These are phyloP conservation scores for Trichonephila inaurata DNA, from an alignment of 1,140 invertebrate species.

Conservation along the genomic window DNA sequence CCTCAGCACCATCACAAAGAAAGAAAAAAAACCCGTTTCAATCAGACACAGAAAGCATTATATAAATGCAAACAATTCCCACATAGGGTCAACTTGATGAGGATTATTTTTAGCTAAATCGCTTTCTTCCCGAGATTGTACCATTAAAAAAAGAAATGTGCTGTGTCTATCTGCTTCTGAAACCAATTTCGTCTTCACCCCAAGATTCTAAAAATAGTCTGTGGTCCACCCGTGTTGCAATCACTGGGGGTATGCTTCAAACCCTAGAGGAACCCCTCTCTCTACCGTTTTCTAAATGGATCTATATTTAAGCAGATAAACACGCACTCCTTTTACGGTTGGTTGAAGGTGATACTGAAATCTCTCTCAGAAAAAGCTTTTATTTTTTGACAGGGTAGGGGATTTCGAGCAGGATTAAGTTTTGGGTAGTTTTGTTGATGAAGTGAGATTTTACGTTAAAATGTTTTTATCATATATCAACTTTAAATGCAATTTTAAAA, in stretches of 20 bases:
- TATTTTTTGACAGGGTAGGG: background rate
- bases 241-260: background rate
- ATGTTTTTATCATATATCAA: too few species aligned
- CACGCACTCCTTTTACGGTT: background rate
- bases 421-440: too few species aligned
- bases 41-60: too few species aligned
- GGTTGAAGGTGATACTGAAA: background rate
- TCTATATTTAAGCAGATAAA: constrained; percentile 37
- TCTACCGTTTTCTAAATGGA: background rate
- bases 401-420: too few species aligned
- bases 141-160: background rate
- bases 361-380: background rate
- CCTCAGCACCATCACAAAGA: too few species aligned
- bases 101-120: background rate
- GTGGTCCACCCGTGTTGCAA: background rate
- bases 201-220: background rate
- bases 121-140: background rate
- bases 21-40: too few species aligned
- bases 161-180: background rate
- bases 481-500: too few species aligned
- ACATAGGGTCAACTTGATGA: background rate
- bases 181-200: background rate
- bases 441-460: too few species aligned
- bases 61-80: background rate
- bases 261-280: background rate